A percentile compares a stretch with the other conserved stretches of the same genome.
Evolutionary conservation across 2,888 invertebrate genomes (phyloP).

Genomic region (Andricus curvator): DNA sequence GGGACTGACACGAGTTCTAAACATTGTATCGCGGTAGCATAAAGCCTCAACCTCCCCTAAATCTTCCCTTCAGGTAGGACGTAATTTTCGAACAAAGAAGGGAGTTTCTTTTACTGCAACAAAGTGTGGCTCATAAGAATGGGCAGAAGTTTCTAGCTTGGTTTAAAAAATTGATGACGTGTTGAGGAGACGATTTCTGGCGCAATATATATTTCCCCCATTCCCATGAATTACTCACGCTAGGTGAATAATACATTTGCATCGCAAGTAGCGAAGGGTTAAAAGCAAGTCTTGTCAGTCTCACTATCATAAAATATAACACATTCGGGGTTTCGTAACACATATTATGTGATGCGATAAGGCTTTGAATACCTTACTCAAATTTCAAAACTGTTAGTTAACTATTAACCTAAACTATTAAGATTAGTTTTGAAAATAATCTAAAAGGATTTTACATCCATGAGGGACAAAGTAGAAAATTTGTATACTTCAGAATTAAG

Average conservation of each 20-base stretch:
- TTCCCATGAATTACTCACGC: constrained; percentile 2
- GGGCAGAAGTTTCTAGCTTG: background rate
- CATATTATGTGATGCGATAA: too few species aligned
- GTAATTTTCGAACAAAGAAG: constrained; percentile 34
- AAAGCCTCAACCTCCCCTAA: background rate
- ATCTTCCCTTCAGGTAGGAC: constrained; percentile 6
- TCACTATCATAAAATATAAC: background rate
- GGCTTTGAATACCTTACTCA: too few species aligned
- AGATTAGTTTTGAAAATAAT: too few species aligned
- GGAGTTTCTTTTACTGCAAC: constrained; percentile 24
- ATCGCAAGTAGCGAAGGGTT: constrained; percentile 1
- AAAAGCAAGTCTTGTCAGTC: background rate
- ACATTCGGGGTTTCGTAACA: background rate
- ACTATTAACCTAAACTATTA: too few species aligned
- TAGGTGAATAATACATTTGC: constrained; percentile 33
- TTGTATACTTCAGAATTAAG: too few species aligned
- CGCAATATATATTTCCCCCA: constrained; percentile 1
- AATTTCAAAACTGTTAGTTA: too few species aligned
- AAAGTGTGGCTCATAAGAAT: constrained; percentile 15
- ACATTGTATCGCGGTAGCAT: constrained; percentile 11
- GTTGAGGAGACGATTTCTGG: constrained; percentile 26
- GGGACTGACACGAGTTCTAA: background rate
- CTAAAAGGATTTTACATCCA: too few species aligned
- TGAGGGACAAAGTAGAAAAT: too few species aligned
- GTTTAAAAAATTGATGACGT: constrained; percentile 29